Conservation (phyloP, 1,140 invertebrate species). For the Calycopis cecrops region DNA sequence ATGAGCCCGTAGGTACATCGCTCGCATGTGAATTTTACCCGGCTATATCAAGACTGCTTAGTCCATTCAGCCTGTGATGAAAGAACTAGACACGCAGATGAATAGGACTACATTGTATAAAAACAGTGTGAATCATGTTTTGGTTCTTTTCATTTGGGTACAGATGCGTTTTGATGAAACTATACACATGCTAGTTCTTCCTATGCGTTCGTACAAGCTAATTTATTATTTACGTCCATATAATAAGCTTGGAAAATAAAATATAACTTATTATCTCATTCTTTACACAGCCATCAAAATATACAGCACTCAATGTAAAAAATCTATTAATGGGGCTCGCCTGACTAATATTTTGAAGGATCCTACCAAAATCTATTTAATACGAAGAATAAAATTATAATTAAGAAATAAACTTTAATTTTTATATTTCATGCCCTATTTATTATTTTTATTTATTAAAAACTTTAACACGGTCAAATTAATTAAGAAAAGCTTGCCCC, state of each 20-base stretch:
- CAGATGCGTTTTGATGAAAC: conserved; percentile 14
- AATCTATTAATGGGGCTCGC: no score
- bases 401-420: no score
- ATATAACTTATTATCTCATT: neutral
- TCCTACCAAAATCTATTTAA: no score
- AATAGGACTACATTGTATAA: conserved; percentile 14
- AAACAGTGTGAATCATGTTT: conserved; percentile 17
- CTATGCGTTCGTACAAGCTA: conserved; percentile 14
- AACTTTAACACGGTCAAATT: neutral
- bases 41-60: neutral
- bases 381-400: no score
- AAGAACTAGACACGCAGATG: conserved; percentile 28
- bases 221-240: neutral
- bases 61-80: conserved; percentile 14
- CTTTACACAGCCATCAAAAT: conserved; percentile 8
- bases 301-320: no score
- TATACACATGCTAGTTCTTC: conserved; percentile 29
- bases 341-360: no score
- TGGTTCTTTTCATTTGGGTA: conserved; percentile 27
- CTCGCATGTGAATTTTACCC: no score
- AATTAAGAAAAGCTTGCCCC: neutral
- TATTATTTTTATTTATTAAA: neutral
- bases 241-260: conserved; percentile 1
- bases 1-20: no score
- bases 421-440: neutral